A percentile compares a stretch with the other conserved stretches of the same genome.
Conservation (phyloP, 1,140 invertebrate species). For the Drosophila lacertosa region DNA sequence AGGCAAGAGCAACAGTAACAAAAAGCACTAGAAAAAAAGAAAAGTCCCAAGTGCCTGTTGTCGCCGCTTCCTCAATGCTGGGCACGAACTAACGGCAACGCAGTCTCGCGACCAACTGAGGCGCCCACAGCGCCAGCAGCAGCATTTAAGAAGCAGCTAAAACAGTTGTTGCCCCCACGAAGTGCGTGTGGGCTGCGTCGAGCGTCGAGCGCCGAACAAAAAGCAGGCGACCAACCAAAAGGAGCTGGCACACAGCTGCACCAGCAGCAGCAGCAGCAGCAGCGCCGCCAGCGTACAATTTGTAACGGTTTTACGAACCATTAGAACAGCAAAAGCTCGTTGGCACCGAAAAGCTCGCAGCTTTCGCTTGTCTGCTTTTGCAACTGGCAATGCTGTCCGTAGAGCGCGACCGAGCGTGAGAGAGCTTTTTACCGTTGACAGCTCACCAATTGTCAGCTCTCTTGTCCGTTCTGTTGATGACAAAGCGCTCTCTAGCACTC, state of each 20-base stretch:
- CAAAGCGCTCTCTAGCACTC: no score
- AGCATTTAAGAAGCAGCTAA: constrained; percentile 67
- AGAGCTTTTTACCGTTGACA: constrained; percentile 18
- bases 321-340: constrained; percentile 51
- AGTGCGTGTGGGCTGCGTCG: constrained; percentile 35
- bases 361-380: neutral
- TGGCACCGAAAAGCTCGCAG: constrained; percentile 18
- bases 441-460: neutral
- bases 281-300: constrained; percentile 37
- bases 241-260: neutral
- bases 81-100: constrained; percentile 61
- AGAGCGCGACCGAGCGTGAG: neutral
- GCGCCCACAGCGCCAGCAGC: constrained; percentile 45
- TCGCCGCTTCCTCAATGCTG: constrained; percentile 27
- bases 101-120: constrained; percentile 80
- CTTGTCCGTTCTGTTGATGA: constrained; percentile 54
- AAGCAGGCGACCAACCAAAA: neutral
- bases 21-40: constrained; percentile 29
- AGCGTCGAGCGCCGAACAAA: neutral
- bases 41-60: neutral
- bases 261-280: constrained; percentile 3
- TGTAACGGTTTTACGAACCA: constrained; percentile 24
- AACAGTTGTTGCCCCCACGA: constrained; percentile 29
- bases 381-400: constrained; percentile 47
- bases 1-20: constrained; percentile 6